These are phyloP conservation scores for Dolichoris vasculosae DNA, from an alignment of 1,140 invertebrate species.

Conservation along the genomic window DNA sequence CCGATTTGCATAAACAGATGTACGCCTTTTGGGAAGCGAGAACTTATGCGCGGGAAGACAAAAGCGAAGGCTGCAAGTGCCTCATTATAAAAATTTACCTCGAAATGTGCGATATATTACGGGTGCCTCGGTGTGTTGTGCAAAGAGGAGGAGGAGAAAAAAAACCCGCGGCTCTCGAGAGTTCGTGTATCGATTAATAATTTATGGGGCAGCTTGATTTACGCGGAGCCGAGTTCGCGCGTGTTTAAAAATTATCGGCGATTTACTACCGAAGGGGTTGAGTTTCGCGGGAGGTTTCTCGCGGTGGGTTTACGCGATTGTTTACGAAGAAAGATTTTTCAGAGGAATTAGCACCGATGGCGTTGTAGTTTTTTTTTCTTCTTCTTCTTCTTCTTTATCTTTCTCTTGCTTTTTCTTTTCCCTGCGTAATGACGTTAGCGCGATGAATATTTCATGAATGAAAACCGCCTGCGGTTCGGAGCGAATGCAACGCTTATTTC, in stretches of 20 bases:
- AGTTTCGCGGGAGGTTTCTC: not conserved
- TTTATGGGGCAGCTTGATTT: slow-evolving; percentile 36
- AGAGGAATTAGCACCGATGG: slow-evolving; percentile 30
- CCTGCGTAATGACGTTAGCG: not conserved
- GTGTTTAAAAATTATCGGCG: slow-evolving; percentile 21
- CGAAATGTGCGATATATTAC: slow-evolving; percentile 15
- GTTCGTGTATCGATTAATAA: slow-evolving; percentile 24
- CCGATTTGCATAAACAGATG: slow-evolving; percentile 58
- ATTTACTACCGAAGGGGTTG: not conserved
- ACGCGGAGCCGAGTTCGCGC: not conserved
- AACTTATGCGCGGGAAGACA: slow-evolving; percentile 9
- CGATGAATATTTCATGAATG: slow-evolving; percentile 32
- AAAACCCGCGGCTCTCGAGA: not conserved
- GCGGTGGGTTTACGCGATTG: not conserved
- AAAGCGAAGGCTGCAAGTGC: slow-evolving; percentile 32
- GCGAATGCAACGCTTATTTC: not conserved
- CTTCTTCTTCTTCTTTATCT: not conserved
- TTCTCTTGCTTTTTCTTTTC: not conserved
- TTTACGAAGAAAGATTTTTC: slow-evolving; percentile 44
- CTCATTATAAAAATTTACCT: slow-evolving; percentile 15
- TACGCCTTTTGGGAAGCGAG: slow-evolving; percentile 41
- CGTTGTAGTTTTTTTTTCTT: not conserved
- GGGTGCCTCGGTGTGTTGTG: not conserved
- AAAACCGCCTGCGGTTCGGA: not conserved
- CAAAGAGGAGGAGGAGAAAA: not conserved